These are phyloP conservation scores for Canis aureus DNA, from an alignment of 2,113 vertebrate species.

Conservation along the genomic window DNA sequence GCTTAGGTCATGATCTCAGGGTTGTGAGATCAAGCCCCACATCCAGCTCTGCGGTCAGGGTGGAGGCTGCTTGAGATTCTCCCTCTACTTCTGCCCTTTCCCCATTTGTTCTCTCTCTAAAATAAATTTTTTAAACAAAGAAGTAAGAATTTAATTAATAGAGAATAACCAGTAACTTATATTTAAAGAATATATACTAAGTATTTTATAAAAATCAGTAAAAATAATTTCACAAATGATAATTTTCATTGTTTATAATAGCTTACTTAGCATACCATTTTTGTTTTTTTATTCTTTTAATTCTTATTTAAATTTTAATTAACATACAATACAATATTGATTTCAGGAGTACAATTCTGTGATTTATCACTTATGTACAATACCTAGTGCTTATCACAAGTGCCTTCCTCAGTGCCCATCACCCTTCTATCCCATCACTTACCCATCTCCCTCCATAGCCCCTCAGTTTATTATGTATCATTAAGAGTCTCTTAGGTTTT, in stretches of 20 bases:
- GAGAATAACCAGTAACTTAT: neutral
- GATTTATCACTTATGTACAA: neutral
- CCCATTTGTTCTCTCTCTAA: neutral
- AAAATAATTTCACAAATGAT: slow-evolving; percentile 2
- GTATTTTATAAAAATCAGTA: slow-evolving; percentile 35
- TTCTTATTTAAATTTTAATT: neutral
- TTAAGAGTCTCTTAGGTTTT: neutral
- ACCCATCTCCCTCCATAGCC: neutral
- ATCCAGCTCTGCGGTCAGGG: neutral
- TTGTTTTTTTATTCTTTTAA: neutral
- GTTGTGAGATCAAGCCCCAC: neutral
- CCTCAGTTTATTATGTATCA: neutral
- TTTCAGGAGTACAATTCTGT: neutral
- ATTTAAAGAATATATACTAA: slow-evolving; percentile 32
- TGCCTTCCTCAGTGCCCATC: neutral
- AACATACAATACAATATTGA: neutral
- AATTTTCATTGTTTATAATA: slow-evolving; percentile 45
- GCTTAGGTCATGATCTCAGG: neutral
- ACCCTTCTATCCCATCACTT: neutral
- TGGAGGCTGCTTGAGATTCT: neutral
- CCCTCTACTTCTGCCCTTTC: neutral
- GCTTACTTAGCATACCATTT: slow-evolving; percentile 6
- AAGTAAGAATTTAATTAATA: slow-evolving; percentile 53
- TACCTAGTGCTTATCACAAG: neutral
- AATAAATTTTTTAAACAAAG: neutral